Evolutionary conservation across 1,140 invertebrate species (phyloP).

Genomic region (Drosophila bocqueti): DNA sequence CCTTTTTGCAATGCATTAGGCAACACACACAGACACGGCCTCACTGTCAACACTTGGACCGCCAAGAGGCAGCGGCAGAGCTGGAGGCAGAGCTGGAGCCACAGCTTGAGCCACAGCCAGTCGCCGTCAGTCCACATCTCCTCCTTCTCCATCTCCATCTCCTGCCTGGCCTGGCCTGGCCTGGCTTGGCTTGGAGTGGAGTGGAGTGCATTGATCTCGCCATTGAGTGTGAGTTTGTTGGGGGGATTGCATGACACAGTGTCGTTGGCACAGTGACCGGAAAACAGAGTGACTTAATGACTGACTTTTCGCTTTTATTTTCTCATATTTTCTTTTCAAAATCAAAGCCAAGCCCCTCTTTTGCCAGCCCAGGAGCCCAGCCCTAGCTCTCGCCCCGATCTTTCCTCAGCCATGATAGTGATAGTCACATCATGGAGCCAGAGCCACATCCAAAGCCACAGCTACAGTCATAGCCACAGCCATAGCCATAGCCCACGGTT

Average conservation of each 20-base stretch:
- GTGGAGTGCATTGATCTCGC: slow-evolving; percentile 77
- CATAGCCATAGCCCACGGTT: slow-evolving; percentile 62
- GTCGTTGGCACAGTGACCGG: slow-evolving; percentile 81
- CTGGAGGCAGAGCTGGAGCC: not conserved
- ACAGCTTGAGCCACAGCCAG: slow-evolving; percentile 3
- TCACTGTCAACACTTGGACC: slow-evolving; percentile 68
- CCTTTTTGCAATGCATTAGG: slow-evolving; percentile 80
- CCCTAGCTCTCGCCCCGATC: not conserved
- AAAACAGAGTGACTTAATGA: slow-evolving; percentile 78
- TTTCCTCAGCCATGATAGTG: not conserved
- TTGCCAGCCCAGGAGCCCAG: not conserved
- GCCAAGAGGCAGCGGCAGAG: not conserved
- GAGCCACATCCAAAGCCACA: slow-evolving; percentile 12
- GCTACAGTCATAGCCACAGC: not conserved
- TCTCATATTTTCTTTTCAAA: slow-evolving; percentile 20
- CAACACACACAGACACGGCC: slow-evolving; percentile 45
- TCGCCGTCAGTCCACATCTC: not conserved
- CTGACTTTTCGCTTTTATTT: slow-evolving; percentile 72
- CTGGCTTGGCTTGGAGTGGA: not conserved
- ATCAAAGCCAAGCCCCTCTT: slow-evolving; percentile 27
- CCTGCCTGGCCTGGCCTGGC: not conserved
- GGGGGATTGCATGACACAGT: slow-evolving; percentile 73
- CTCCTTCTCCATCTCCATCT: slow-evolving; percentile 8
- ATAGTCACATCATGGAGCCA: slow-evolving; percentile 5
- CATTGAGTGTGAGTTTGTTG: slow-evolving; percentile 44